These are phyloP conservation scores for Cephus nigrinus DNA, from an alignment of 2,888 invertebrate genomes.

Conservation along the genomic window DNA sequence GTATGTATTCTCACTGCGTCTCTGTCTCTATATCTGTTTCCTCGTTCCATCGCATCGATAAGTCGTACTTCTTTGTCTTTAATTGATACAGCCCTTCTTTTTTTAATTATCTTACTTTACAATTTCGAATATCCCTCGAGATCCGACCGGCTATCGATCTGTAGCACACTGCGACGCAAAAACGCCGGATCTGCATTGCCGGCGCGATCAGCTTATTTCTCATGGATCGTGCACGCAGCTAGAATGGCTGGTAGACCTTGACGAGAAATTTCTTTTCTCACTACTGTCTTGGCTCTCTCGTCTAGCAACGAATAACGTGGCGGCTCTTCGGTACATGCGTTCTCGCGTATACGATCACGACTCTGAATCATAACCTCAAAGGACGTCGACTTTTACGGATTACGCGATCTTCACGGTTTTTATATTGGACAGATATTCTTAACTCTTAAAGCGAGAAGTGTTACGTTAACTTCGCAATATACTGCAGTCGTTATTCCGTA, in stretches of 20 bases:
- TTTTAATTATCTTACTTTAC: background rate
- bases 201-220: constrained; percentile 3
- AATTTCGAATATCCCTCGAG: background rate
- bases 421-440: too few relatives aligned
- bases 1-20: background rate
- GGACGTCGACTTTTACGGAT: constrained; percentile 2
- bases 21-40: background rate
- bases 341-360: constrained; percentile 27
- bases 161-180: constrained; percentile 53
- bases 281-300: too few relatives aligned
- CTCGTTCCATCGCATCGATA: background rate
- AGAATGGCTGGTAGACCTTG: too few relatives aligned
- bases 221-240: too few relatives aligned
- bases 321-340: background rate
- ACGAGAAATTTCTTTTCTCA: too few relatives aligned
- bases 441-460: too few relatives aligned
- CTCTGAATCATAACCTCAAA: constrained; percentile 47
- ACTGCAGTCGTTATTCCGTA: too few relatives aligned
- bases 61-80: too few relatives aligned
- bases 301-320: too few relatives aligned
- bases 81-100: background rate
- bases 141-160: constrained; percentile 35
- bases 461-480: too few relatives aligned
- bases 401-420: too few relatives aligned
- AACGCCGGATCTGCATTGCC: constrained; percentile 30